Evolutionary conservation across 2,113 vertebrate genomes (phyloP).

Genomic region (Saccopteryx bilineata): DNA sequence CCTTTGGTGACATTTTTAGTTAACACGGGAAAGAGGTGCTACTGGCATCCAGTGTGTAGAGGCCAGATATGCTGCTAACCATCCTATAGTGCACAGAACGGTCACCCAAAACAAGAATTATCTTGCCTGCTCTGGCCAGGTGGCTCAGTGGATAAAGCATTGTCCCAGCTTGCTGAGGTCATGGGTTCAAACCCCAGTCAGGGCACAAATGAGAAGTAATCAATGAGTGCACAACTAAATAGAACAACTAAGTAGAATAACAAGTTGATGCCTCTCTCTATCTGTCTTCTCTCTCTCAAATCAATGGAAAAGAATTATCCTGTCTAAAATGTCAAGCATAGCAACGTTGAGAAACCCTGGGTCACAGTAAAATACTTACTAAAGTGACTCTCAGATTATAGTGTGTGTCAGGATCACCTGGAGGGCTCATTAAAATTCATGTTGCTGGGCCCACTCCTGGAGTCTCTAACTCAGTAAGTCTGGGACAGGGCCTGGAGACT

Average conservation of each 20-base stretch:
- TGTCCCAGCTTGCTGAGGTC: no score
- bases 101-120: neutral
- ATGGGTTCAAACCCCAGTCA: no score
- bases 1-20: neutral
- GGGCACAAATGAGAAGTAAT: no score
- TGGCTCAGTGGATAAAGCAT: no score
- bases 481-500: neutral
- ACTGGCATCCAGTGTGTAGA: neutral
- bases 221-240: no score
- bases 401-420: rapidly evolving
- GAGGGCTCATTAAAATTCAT: neutral
- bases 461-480: neutral
- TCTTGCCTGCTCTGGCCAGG: neutral
- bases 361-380: neutral
- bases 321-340: neutral
- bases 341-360: neutral
- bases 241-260: no score
- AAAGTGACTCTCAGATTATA: neutral
- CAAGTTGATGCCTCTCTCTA: no score
- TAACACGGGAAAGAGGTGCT: neutral
- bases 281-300: no score
- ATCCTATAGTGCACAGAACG: no score
- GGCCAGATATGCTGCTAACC: no score
- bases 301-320: neutral
- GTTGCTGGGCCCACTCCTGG: neutral